A percentile compares a stretch with the other conserved stretches of the same genome.
Evolutionary conservation across 2,797 vertebrate genomes (phyloP).

Genomic region (Gadopsis bispinosus): DNA sequence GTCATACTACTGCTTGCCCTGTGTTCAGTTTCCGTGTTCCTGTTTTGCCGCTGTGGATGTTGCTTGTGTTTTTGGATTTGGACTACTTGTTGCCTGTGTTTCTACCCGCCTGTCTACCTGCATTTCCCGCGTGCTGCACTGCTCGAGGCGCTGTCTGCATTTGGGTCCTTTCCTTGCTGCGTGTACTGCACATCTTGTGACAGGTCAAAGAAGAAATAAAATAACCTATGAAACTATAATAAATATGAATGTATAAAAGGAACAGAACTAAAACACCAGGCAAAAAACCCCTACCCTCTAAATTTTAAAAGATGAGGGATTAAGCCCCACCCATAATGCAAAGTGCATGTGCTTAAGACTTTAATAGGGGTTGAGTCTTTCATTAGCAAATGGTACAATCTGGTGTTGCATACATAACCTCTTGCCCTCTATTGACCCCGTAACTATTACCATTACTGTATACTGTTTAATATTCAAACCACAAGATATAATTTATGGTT

Average conservation of each 20-base stretch:
- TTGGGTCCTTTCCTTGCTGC: too few relatives aligned
- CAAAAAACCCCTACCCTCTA: not conserved
- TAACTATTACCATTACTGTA: not conserved
- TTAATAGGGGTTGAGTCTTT: not conserved
- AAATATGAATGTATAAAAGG: not conserved
- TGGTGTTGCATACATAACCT: not conserved
- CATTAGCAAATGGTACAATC: not conserved
- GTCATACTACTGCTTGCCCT: too few relatives aligned
- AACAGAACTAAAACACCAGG: not conserved
- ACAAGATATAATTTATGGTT: conserved; percentile 2
- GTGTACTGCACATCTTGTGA: too few relatives aligned
- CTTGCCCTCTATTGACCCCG: not conserved
- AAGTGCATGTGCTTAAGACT: not conserved
- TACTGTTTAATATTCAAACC: conserved; percentile 15
- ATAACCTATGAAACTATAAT: not conserved
- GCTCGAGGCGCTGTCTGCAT: too few relatives aligned
- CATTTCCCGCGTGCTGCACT: too few relatives aligned
- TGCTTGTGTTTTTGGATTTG: too few relatives aligned
- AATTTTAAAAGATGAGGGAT: not conserved
- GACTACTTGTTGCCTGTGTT: too few relatives aligned
- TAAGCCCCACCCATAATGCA: not conserved
- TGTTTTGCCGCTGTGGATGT: too few relatives aligned
- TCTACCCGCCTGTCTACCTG: too few relatives aligned
- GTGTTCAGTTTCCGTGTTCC: too few relatives aligned
- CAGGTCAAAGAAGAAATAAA: not conserved